Evolutionary conservation across 2,113 vertebrate species (phyloP).

Genomic region (Tiliqua scincoides): DNA sequence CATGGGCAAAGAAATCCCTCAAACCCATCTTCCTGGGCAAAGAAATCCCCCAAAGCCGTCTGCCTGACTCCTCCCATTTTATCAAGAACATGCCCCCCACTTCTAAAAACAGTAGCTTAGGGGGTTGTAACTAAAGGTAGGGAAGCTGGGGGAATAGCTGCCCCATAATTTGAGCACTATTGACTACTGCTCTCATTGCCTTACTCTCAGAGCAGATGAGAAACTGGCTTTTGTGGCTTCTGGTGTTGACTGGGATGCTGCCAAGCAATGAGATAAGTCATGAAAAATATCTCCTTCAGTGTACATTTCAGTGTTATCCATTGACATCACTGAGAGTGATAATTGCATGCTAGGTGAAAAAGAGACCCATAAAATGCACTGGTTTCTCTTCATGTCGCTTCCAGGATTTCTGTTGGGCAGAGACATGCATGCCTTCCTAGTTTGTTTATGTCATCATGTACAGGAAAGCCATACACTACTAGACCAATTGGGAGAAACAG

Average conservation of each 20-base stretch:
- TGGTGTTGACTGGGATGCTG: conserved; percentile 44
- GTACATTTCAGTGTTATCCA: conserved; percentile 61
- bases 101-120: neutral
- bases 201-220: conserved; percentile 20
- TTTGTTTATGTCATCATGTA: conserved; percentile 65
- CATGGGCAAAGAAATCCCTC: no score
- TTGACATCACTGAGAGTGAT: conserved; percentile 62
- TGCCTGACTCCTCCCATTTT: neutral
- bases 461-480: conserved; percentile 54
- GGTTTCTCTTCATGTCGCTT: conserved; percentile 59
- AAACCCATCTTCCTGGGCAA: no score
- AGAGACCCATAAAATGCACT: conserved; percentile 48
- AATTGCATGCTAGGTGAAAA: conserved; percentile 51
- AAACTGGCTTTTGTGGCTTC: conserved; percentile 36
- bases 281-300: conserved; percentile 61
- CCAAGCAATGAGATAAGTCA: conserved; percentile 56
- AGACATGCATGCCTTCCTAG: conserved; percentile 49
- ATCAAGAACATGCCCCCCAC: neutral
- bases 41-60: neutral
- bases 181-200: neutral
- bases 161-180: neutral
- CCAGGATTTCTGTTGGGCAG: conserved; percentile 27
- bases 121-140: neutral
- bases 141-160: conserved; percentile 12
- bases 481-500: conserved; percentile 58